Base-by-base conservation (phyloP, 2,888 invertebrate species). In the Acrocera orbiculus region DNA sequence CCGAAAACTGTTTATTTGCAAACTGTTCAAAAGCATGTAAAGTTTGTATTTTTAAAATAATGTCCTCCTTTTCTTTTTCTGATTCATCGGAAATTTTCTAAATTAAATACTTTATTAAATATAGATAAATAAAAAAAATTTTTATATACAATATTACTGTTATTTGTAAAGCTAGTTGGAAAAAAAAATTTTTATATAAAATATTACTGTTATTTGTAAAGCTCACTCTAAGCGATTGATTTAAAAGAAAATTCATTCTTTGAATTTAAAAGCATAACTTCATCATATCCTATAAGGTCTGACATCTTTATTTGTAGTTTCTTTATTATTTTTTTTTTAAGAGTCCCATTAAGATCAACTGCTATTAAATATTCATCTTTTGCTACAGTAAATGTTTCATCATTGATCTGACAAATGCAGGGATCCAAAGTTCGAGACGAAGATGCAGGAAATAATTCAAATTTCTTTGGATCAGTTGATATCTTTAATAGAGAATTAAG, bases 21-120 rank as follows among this genome's bases (percentile, higher is more conserved):
- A 98, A 98, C 8, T 95, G 63, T 53, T 95, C 82, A 48, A 87
- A 75, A 0, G 96, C 98, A 53, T 81, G 76, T 1, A 87, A 65
- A 40, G 83, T 85, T 58, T 89, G 85, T 45, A 98, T 95, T 49
- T 87, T 77, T 40, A 79, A 76, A 33, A 82, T 74, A 45, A 78
- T 80, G 46, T 79, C 76, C 24, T 70, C 64, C 53, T 85, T 89
- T 38, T 86, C 83, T 38, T 77, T 78, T 27, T 73, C 72, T 0
- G 76, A 68, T 53, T 85, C 82, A 43, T 83, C 77, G 11, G 85
- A 80, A 44, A 87, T 69, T 56, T 76, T 76, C 89, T 92, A n/a
- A n/a, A n/a, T n/a, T n/a, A n/a, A n/a, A n/a, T n/a, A n/a, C n/a
- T n/a, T n/a, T n/a, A n/a, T n/a, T n/a, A n/a, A n/a, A n/a, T n/a